Percentiles rank a stretch among this genome's conserved stretches.
phyloP scores from a whole-genome alignment of 2,797 vertebrate genomes.

The Xenentodon cancila region DNA sequence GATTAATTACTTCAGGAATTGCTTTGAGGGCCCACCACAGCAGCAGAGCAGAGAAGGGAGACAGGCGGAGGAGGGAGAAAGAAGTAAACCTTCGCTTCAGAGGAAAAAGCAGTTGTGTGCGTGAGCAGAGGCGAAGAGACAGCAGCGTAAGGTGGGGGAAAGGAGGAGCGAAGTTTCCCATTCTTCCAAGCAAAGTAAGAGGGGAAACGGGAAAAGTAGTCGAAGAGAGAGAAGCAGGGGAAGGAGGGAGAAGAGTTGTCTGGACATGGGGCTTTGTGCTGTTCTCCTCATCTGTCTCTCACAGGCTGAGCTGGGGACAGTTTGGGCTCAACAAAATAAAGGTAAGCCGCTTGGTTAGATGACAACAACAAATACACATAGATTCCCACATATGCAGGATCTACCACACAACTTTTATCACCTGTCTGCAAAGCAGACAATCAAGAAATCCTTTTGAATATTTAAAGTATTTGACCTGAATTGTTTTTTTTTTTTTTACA shows the following conservation, averaged over 20 bases:
- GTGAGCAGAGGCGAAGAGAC: constrained; percentile 50
- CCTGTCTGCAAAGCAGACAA: neutral
- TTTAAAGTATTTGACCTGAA: constrained; percentile 19
- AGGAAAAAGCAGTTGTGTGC: constrained; percentile 53
- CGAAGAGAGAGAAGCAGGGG: constrained; percentile 52
- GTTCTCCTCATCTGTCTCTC: constrained; percentile 84
- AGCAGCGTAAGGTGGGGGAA: constrained; percentile 56
- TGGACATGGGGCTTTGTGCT: constrained; percentile 82
- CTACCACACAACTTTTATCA: neutral
- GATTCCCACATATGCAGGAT: too few relatives aligned
- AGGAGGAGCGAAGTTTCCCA: constrained; percentile 56
- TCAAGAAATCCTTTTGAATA: neutral
- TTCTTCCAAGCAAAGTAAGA: constrained; percentile 45
- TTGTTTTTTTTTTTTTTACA: constrained; percentile 19
- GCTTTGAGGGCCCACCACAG: constrained; percentile 46
- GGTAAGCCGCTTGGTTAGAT: constrained; percentile 69
- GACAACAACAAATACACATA: neutral
- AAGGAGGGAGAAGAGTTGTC: constrained; percentile 65
- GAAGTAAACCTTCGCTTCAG: constrained; percentile 53
- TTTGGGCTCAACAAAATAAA: constrained; percentile 76
- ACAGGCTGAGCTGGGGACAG: constrained; percentile 81
- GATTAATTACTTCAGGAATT: constrained; percentile 59
- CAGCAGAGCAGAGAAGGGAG: constrained; percentile 25
- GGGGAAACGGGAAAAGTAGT: constrained; percentile 32
- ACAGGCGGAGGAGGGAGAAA: constrained; percentile 48